Base-by-base conservation (phyloP, 2,797 vertebrate genomes). In the Diplodus sargus region DNA sequence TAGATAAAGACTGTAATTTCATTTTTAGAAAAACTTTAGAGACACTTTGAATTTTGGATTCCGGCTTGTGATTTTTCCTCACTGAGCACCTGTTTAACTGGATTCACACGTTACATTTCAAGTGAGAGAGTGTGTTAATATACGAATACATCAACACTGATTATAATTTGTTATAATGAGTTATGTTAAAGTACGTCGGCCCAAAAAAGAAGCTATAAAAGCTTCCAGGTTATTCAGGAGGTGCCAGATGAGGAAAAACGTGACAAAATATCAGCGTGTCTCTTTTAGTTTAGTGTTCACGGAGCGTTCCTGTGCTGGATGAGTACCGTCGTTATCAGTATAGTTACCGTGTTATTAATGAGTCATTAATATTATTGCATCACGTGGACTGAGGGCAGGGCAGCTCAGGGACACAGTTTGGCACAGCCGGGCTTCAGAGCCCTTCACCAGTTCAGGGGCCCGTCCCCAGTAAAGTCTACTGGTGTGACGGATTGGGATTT, bases 311-410 rank as follows among this genome's bases (percentile, higher is more conserved):
- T 83, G 63, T 78, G 82, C 85, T 81, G 82, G 70, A 84, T 87
- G 67, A 88, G 89, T 85, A 79, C 30, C 76, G 74, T 54, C 48
- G 73, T 73, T 75, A 88, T 87, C 52, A 87, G 82, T 89, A 68
- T 62, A 71, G 81, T 88, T 89, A 86, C 76, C 39, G 60, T 79
- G 85, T 83, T 86, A 87, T 88, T 91, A 86, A 84, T 73, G 63
- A 74, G 77, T 83, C 65, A 72, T 78, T 87, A 84, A 90, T 86
- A 81, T 91, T 92, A 92, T 90, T 92, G 90, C 88, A 78, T 91
- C 63, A 73, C 57, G 48, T 74, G 69, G 70, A 65, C 79, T 78
- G 74, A 79, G 67, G 87, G 77, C 43, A 69, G 66, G 83, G 61
- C 61, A 81, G 79, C 71, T 79, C 79, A 79, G 64, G 59, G 76